phyloP scores from a whole-genome alignment of 1,140 invertebrate genomes.

The Capitella teleta region DNA sequence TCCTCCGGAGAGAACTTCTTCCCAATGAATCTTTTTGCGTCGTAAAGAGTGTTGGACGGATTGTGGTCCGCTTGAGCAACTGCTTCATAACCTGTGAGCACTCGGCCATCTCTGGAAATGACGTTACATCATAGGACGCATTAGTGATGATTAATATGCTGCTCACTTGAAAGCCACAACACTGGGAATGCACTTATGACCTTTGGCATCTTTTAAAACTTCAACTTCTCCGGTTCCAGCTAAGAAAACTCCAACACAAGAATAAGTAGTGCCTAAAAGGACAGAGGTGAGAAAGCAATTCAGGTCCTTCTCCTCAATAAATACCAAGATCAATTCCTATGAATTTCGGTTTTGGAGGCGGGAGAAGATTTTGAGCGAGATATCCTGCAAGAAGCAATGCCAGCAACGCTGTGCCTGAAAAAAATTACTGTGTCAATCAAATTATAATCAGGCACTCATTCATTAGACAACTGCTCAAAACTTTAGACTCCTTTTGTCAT shows the following conservation, averaged over 20 bases:
- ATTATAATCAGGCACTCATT: too few species aligned
- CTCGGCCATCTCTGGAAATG: conserved; percentile 12
- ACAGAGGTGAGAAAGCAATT: background rate
- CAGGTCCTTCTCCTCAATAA: background rate
- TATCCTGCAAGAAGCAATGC: conserved; percentile 40
- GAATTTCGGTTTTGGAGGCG: conserved; percentile 44
- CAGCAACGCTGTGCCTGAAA: conserved; percentile 29
- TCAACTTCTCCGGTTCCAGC: conserved; percentile 41
- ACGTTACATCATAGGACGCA: background rate
- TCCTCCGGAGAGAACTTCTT: conserved; percentile 37
- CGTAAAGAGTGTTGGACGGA: conserved; percentile 44
- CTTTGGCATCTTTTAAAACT: conserved; percentile 29
- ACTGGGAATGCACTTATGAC: conserved; percentile 39
- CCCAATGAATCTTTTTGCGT: conserved; percentile 48
- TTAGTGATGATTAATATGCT: background rate
- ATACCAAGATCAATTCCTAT: conserved; percentile 44
- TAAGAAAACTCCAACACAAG: conserved; percentile 45
- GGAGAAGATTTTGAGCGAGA: conserved; percentile 38
- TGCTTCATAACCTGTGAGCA: conserved; percentile 44
- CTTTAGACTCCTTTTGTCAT: too few species aligned
- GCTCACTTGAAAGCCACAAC: conserved; percentile 34
- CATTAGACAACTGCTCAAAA: too few species aligned
- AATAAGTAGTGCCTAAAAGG: conserved; percentile 44
- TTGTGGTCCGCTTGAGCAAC: conserved; percentile 44
- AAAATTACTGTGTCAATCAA: background rate